phyloP scores from a whole-genome alignment of 1,140 invertebrate genomes.

The Oppia nitens region DNA sequence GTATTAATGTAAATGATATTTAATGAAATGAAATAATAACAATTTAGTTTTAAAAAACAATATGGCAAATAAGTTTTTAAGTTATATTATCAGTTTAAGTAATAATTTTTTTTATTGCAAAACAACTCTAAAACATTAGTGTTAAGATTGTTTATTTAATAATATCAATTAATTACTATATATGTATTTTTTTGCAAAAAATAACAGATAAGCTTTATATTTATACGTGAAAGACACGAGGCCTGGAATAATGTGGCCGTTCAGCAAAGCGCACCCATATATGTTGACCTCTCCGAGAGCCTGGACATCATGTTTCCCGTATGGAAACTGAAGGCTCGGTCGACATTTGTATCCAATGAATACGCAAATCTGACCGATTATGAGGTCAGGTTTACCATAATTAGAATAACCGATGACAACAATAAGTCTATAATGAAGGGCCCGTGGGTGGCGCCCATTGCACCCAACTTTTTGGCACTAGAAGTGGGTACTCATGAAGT shows the following conservation, averaged over 20 bases:
- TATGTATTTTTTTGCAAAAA: too few relatives aligned
- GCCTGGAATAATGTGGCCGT: conserved; percentile 18
- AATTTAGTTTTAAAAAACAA: too few relatives aligned
- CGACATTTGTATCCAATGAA: conserved; percentile 11
- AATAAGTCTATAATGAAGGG: conserved; percentile 7
- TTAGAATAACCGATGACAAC: conserved; percentile 3
- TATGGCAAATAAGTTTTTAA: too few relatives aligned
- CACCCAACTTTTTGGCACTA: not conserved
- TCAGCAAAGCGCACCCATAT: conserved; percentile 12
- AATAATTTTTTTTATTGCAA: too few relatives aligned
- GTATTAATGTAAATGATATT: too few relatives aligned
- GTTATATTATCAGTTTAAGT: too few relatives aligned
- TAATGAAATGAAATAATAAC: too few relatives aligned
- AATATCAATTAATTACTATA: too few relatives aligned
- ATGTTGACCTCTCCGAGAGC: conserved; percentile 15
- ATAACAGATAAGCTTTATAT: conserved; percentile 20
- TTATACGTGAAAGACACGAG: conserved; percentile 15
- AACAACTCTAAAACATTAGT: too few relatives aligned
- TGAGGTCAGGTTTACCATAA: conserved; percentile 15
- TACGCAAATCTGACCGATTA: conserved; percentile 3
- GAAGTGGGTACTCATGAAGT: conserved; percentile 4
- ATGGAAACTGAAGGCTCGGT: conserved; percentile 10
- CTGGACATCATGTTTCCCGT: conserved; percentile 9
- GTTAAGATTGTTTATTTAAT: too few relatives aligned
- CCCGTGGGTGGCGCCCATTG: conserved; percentile 11